Conservation (phyloP, 30 jellyfish, hydroid and myxozoan genomes). For the Haliclystus octoradiatus region DNA sequence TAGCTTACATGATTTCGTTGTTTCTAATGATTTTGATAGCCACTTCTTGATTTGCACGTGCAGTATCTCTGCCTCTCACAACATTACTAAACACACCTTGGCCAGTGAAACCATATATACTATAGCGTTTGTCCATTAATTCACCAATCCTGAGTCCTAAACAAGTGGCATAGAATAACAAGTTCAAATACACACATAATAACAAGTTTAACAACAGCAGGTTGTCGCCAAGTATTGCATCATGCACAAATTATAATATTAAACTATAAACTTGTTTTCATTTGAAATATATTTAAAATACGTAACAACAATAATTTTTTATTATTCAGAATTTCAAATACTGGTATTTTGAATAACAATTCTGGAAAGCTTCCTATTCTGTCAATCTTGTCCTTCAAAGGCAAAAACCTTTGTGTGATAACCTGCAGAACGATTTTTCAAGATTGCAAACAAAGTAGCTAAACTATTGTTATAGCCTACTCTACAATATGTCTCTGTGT, state of each 20-base stretch:
- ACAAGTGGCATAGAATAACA: not conserved
- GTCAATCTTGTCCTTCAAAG: no score
- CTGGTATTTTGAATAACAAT: no score
- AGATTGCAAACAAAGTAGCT: no score
- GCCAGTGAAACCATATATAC: slow-evolving; percentile 90
- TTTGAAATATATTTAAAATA: no score
- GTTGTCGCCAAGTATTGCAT: not conserved
- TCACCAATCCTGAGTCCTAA: slow-evolving; percentile 88
- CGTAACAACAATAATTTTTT: no score
- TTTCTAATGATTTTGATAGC: slow-evolving; percentile 93
- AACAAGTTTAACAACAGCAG: not conserved
- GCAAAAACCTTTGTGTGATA: no score
- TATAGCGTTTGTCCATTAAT: slow-evolving; percentile 58
- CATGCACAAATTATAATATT: not conserved
- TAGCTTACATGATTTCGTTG: slow-evolving; percentile 81
- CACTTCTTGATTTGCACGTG: slow-evolving; percentile 66
- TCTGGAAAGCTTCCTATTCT: no score
- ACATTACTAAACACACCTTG: slow-evolving; percentile 99
- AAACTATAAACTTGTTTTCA: no score
- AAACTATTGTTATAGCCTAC: no score
- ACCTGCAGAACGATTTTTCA: no score
- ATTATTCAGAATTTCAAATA: no score
- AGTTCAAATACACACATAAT: not conserved
- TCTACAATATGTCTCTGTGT: no score
- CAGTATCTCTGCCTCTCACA: slow-evolving; percentile 87